phyloP scores from a whole-genome alignment of 1,140 invertebrate genomes.

The Drosophila gunungcola region DNA sequence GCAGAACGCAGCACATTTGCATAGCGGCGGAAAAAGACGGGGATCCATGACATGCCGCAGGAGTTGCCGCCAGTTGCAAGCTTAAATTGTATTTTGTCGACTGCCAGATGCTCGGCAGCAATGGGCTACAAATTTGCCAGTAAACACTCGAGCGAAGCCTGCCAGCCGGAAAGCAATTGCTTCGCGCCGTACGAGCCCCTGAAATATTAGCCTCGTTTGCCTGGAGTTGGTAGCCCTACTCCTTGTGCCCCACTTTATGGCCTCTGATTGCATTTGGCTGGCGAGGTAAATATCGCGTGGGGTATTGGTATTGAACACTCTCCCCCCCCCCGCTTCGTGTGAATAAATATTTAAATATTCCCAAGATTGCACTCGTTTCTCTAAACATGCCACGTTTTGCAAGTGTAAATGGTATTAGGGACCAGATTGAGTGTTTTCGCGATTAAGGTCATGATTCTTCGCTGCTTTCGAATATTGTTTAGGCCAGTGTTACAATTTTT shows the following conservation, averaged over 20 bases:
- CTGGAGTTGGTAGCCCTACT: slow-evolving; percentile 6
- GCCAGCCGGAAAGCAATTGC: slow-evolving; percentile 74
- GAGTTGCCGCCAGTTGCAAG: slow-evolving; percentile 27
- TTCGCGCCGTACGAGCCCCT: slow-evolving; percentile 67
- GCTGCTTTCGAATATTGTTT: not conserved
- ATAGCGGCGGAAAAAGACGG: slow-evolving; percentile 12
- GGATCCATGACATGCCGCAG: slow-evolving; percentile 4
- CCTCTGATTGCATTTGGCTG: slow-evolving; percentile 62
- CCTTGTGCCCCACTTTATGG: slow-evolving; percentile 21
- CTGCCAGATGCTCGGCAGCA: slow-evolving; percentile 53
- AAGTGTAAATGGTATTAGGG: slow-evolving; percentile 12
- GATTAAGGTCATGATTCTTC: slow-evolving; percentile 11
- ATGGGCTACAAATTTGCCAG: slow-evolving; percentile 46
- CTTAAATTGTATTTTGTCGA: slow-evolving; percentile 68
- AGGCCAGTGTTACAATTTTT: no score
- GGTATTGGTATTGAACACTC: slow-evolving; percentile 49
- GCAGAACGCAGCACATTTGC: slow-evolving; percentile 40
- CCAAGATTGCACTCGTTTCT: slow-evolving; percentile 9
- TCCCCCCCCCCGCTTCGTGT: slow-evolving; percentile 43
- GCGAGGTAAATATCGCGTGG: slow-evolving; percentile 9
- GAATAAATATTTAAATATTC: slow-evolving; percentile 74
- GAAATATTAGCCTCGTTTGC: slow-evolving; percentile 79
- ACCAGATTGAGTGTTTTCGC: not conserved
- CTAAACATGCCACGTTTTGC: not conserved
- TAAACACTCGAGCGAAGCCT: slow-evolving; percentile 50